phyloP scores from a whole-genome alignment of 2,888 invertebrate species.

The Geophilus truncorum region DNA sequence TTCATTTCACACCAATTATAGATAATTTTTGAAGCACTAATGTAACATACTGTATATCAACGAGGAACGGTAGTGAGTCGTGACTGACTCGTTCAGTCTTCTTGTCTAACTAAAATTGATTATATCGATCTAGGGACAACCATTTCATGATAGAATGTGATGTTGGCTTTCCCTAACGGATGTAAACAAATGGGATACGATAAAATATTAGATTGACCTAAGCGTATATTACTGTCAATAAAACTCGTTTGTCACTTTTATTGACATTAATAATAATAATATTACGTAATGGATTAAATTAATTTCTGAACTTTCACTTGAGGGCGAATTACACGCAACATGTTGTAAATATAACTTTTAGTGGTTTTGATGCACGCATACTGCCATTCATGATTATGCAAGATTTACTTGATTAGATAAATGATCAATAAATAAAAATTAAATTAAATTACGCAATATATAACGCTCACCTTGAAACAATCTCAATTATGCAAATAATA shows the following conservation, averaged over 20 bases:
- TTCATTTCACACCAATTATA: neutral
- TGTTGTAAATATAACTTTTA: too few species aligned
- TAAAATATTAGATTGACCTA: neutral
- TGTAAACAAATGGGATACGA: neutral
- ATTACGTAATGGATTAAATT: too few species aligned
- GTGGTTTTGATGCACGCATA: too few species aligned
- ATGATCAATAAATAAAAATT: too few species aligned
- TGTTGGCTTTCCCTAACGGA: neutral
- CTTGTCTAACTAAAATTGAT: neutral
- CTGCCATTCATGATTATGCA: too few species aligned
- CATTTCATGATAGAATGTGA: neutral
- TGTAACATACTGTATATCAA: neutral
- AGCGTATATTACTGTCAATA: neutral
- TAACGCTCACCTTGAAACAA: too few species aligned
- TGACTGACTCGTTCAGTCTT: neutral
- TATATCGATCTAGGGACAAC: neutral
- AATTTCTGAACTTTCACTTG: too few species aligned
- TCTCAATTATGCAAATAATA: too few species aligned
- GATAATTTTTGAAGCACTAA: neutral
- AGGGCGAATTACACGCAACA: too few species aligned
- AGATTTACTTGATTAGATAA: too few species aligned
- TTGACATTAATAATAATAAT: too few species aligned
- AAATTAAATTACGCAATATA: too few species aligned
- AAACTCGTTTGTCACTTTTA: neutral
- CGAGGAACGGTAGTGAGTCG: neutral